phyloP scores from a whole-genome alignment of 2,113 vertebrate genomes.

The Pelmatolapia mariae region DNA sequence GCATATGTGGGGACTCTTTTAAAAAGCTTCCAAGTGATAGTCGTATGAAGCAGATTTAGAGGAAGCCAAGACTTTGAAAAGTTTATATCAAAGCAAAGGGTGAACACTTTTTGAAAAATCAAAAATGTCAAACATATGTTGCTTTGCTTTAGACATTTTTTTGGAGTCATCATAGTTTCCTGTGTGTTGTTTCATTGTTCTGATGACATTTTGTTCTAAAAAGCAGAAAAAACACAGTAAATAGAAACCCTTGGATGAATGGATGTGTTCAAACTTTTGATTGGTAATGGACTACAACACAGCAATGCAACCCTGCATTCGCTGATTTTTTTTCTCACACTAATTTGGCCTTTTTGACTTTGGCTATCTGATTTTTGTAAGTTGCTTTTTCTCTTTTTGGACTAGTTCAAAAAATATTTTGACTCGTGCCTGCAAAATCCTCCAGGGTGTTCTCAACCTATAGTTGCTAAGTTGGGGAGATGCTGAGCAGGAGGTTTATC shows the following conservation, averaged over 20 bases:
- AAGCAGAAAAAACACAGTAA: neutral
- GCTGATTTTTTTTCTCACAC: fast-evolving
- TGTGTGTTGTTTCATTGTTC: neutral
- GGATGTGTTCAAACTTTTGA: neutral
- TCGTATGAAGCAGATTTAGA: neutral
- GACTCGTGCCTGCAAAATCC: neutral
- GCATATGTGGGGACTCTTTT: neutral
- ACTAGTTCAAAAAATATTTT: neutral
- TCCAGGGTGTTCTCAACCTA: neutral
- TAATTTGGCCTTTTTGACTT: neutral
- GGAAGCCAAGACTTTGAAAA: fast-evolving
- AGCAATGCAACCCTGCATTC: neutral
- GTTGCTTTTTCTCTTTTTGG: neutral
- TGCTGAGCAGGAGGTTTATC: neutral
- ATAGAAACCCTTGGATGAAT: neutral
- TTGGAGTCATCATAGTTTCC: neutral
- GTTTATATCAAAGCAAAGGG: neutral
- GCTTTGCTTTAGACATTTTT: neutral
- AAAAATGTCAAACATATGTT: neutral
- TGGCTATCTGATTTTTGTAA: neutral
- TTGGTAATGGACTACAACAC: fast-evolving
- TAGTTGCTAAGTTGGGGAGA: neutral
- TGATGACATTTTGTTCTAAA: neutral
- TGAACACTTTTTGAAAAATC: neutral
- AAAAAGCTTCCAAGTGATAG: neutral